Conservation (phyloP, 2,113 vertebrate species). For the Bos indicus region DNA sequence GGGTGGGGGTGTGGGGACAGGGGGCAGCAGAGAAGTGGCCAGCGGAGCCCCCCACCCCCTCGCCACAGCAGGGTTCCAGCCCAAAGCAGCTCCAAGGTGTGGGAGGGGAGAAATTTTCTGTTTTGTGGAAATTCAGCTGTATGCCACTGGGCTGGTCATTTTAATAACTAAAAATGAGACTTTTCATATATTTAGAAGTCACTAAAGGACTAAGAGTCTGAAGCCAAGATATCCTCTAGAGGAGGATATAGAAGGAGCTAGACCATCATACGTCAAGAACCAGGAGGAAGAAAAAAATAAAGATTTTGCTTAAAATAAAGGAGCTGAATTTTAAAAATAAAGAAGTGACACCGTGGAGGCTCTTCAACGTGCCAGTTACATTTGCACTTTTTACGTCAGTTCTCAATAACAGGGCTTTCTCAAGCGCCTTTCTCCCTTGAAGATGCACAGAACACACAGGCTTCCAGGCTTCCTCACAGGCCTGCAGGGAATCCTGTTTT, state of each 20-base stretch:
- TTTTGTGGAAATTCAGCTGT: not conserved
- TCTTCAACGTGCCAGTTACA: not conserved
- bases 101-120: not conserved
- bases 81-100: not conserved
- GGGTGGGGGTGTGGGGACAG: not conserved
- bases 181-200: not conserved
- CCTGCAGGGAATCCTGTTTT: not conserved
- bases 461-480: not conserved
- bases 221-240: not conserved
- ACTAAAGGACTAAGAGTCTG: not conserved
- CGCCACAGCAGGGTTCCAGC: not conserved
- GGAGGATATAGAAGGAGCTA: not conserved
- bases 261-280: not conserved
- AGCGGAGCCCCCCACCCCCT: not conserved
- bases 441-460: not conserved
- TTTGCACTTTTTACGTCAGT: not conserved
- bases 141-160: not conserved
- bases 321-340: not conserved
- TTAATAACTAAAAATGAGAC: conserved; percentile 6
- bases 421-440: not conserved
- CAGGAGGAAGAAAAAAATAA: not conserved
- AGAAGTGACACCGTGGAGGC: not conserved
- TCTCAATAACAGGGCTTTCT: not conserved
- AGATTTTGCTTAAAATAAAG: not conserved
- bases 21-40: not conserved